Evolutionary conservation across 2,888 invertebrate species (phyloP).

Genomic region (Leptinotarsa juncta): DNA sequence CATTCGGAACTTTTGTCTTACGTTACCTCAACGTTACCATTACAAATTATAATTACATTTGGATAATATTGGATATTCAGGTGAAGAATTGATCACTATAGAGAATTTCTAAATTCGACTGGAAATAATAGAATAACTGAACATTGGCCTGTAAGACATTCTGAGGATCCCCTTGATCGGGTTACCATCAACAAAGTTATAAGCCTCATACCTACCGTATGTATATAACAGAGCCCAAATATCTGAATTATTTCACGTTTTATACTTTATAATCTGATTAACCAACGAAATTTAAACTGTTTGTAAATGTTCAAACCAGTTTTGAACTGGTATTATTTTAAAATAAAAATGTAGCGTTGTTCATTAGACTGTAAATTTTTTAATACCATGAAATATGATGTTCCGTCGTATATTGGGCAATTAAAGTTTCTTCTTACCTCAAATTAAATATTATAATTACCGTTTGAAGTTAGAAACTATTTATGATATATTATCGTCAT

Average conservation of each 20-base stretch:
- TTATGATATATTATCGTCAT: constrained; percentile 33
- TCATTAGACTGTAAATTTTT: constrained; percentile 50
- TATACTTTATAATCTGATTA: constrained; percentile 51
- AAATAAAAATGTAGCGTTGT: constrained; percentile 47
- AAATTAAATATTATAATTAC: constrained; percentile 44
- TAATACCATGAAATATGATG: constrained; percentile 47
- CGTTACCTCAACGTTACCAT: too few species aligned
- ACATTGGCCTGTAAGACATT: neutral
- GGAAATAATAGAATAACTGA: too few species aligned
- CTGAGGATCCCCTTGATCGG: neutral
- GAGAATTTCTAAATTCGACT: too few species aligned
- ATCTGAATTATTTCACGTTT: constrained; percentile 48
- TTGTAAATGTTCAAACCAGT: constrained; percentile 51
- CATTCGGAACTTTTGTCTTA: too few species aligned
- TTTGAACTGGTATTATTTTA: constrained; percentile 50
- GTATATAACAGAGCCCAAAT: constrained; percentile 16
- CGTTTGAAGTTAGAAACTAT: constrained; percentile 33
- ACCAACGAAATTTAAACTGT: constrained; percentile 48
- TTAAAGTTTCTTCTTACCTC: constrained; percentile 42
- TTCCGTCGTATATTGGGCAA: constrained; percentile 40
- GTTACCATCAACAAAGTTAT: constrained; percentile 28
- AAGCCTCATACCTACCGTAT: constrained; percentile 30
- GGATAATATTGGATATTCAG: too few species aligned
- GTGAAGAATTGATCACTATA: too few species aligned
- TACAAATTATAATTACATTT: too few species aligned